Percentiles rank a stretch among this genome's conserved stretches.
Conservation (phyloP, 1,140 invertebrate species). For the Orchestia grillus region DNA sequence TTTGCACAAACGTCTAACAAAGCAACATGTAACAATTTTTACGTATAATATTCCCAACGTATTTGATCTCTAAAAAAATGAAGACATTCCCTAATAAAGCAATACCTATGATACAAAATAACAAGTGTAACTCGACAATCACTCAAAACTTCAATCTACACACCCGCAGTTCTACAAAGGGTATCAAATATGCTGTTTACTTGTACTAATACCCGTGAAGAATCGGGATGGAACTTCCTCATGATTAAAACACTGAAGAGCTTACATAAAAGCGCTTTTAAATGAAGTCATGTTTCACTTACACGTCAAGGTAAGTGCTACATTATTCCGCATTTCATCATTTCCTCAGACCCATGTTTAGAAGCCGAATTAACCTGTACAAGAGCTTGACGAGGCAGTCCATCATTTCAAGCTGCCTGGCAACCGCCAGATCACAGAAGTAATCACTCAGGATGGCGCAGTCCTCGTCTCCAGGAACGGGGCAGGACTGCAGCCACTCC, state of each 20-base stretch:
- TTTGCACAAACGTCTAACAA: no score
- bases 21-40: no score
- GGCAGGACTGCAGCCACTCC: conserved; percentile 57
- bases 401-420: conserved; percentile 59
- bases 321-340: background rate
- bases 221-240: background rate
- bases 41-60: no score
- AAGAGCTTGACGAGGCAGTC: conserved; percentile 59
- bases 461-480: conserved; percentile 56
- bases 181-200: background rate
- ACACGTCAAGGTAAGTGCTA: background rate
- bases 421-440: conserved; percentile 41
- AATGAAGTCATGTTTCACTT: background rate
- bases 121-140: background rate
- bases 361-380: conserved; percentile 49
- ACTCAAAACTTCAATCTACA: background rate
- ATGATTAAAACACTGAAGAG: background rate
- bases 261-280: background rate
- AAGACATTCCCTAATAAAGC: no score
- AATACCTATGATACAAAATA: no score
- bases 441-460: conserved; percentile 48
- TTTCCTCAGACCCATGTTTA: background rate
- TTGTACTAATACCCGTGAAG: background rate
- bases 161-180: background rate
- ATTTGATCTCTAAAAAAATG: no score